These are phyloP conservation scores for Pimephales promelas DNA, from an alignment of 2,113 vertebrate species.

Conservation along the genomic window DNA sequence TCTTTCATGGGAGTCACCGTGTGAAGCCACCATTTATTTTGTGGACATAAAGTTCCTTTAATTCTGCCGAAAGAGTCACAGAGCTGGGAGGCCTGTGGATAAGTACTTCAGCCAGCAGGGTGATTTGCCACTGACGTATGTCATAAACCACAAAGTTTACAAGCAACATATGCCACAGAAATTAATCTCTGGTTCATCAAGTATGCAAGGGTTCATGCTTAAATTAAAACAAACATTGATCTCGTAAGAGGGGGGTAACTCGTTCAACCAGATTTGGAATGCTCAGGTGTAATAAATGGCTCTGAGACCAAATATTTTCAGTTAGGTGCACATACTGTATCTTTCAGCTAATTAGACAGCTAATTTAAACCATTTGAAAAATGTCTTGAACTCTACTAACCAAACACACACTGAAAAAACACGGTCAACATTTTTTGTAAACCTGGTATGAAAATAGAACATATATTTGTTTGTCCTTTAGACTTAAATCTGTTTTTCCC, in stretches of 20 bases:
- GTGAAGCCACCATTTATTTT: conserved; percentile 71
- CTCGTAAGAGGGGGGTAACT: not conserved
- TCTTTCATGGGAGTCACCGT: conserved; percentile 72
- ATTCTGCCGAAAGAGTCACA: conserved; percentile 59
- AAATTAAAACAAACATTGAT: conserved; percentile 29
- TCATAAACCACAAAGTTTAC: conserved; percentile 32
- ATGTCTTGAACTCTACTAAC: not conserved
- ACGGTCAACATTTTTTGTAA: not conserved
- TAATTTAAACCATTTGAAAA: conserved; percentile 26
- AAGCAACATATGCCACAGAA: conserved; percentile 22
- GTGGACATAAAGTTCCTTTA: conserved; percentile 66
- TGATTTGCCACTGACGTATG: conserved; percentile 29
- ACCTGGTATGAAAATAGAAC: conserved; percentile 4
- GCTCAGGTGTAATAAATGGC: conserved; percentile 10
- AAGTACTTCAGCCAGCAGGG: conserved; percentile 55
- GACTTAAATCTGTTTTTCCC: not conserved
- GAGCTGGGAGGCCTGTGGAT: conserved; percentile 51
- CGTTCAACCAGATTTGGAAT: not conserved
- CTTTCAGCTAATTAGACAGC: conserved; percentile 26
- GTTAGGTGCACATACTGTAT: not conserved
- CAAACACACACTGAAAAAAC: not conserved
- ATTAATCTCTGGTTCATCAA: conserved; percentile 14
- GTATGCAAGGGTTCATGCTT: conserved; percentile 10
- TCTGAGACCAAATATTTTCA: conserved; percentile 30
- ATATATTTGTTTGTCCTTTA: not conserved